Evolutionary conservation across 2,888 invertebrate genomes (phyloP).

Genomic region (Leptinotarsa juncta): DNA sequence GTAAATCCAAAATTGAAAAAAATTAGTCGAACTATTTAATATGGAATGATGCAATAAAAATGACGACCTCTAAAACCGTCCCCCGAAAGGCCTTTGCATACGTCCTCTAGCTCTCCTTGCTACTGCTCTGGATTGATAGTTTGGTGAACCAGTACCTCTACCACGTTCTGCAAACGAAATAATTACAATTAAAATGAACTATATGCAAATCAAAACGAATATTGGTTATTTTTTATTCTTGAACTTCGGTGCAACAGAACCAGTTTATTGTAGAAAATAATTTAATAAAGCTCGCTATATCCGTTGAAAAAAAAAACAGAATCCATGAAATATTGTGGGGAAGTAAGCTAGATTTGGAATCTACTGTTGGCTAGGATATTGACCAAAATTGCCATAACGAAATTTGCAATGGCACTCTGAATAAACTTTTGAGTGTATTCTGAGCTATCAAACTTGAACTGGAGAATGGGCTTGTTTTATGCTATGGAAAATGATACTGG

Average conservation of each 20-base stretch:
- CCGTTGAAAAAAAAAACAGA: no score
- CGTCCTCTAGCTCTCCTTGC: conserved; percentile 59
- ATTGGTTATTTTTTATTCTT: conserved; percentile 35
- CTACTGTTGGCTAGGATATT: conserved; percentile 40
- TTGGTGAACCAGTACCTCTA: conserved; percentile 51
- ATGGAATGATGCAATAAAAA: conserved; percentile 20
- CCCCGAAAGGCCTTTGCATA: conserved; percentile 57
- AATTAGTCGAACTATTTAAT: neutral
- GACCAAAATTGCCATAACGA: conserved; percentile 67
- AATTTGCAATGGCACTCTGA: no score
- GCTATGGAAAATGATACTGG: no score
- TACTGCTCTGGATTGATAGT: conserved; percentile 55
- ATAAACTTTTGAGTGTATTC: no score
- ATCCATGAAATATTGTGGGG: conserved; percentile 43
- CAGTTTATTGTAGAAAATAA: no score
- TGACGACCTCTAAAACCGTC: conserved; percentile 35
- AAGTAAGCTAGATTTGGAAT: conserved; percentile 49
- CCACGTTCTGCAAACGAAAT: conserved; percentile 48
- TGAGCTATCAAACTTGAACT: no score
- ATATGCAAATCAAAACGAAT: neutral
- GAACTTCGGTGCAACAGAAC: neutral
- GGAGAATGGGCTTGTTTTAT: no score
- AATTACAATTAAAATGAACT: neutral
- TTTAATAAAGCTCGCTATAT: no score
- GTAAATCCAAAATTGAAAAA: neutral